Evolutionary conservation across 2,888 invertebrate genomes (phyloP), one percentile per base, ranked within the genome.

Genomic region (Luperina testacea): DNA sequence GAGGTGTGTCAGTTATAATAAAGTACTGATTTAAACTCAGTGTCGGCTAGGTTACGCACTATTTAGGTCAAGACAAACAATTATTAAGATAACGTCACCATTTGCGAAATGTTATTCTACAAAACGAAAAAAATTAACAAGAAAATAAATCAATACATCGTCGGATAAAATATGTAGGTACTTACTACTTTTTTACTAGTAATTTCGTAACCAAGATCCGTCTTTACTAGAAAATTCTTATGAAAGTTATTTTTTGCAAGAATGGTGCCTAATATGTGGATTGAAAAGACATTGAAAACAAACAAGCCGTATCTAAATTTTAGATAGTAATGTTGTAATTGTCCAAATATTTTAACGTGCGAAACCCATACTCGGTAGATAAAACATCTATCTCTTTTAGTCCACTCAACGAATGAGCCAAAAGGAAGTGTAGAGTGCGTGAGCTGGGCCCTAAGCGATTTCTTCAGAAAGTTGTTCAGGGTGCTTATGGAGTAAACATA

Each of bases 1-100:
- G 53, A 53, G 53, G 59, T 68, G 61, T 77, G 78, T 78, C 61
- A 83, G 45, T 77, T 48, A 68, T 53, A 83, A 78, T 83, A 71
- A 70, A 67, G 4, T 24, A 38, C n/a, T 38, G 59, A 79, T 24
- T 78, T 17, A 11, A 45, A 45, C 53, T 51, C 59, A 48, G 15
- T 51, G 59, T 13, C 51, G 17, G 27, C 61, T 45, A 57, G n/a
- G 32, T n/a, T 27, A 78, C 17, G 0, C 13, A 53, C 42, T 59
- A 84, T 61, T 71, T 65, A 80, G 59, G 59, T 71, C 45, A 81
- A 80, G 24, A 48, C 17, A 59, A 80, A 71, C 57, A 32, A 38
- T n/a, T 59, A 80, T 32, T 27, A 51, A 68, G 27, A 68, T 38
- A 51, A 57, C 38, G 42, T 61, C 17, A 59, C 24, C 45, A 59